Evolutionary conservation across 1,140 invertebrate species (phyloP).

Genomic region (Drosophila malerkotliana): DNA sequence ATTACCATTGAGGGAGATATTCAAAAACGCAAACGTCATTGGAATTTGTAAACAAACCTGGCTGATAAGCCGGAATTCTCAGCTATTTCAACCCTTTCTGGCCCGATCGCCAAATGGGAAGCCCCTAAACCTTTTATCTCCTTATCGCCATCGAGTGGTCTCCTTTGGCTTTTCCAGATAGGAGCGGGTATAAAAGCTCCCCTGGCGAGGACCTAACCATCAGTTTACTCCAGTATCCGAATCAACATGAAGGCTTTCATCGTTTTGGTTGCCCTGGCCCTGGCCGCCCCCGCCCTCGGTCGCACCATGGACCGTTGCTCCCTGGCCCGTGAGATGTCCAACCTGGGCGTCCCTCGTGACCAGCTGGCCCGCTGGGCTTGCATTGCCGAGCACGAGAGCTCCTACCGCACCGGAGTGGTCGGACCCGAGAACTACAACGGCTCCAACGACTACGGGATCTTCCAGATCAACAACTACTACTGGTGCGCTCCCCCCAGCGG

Average conservation of each 20-base stretch:
- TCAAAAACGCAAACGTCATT: constrained; percentile 16
- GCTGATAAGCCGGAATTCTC: constrained; percentile 3
- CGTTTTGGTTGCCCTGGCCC: not conserved
- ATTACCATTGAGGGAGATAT: not conserved
- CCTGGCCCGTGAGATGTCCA: constrained; percentile 3
- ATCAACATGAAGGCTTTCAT: constrained; percentile 4
- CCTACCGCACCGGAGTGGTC: constrained; percentile 1
- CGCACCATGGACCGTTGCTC: constrained; percentile 5
- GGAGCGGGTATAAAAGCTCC: constrained; percentile 7
- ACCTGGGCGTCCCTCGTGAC: not conserved
- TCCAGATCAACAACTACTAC: constrained; percentile 6
- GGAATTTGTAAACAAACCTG: constrained; percentile 38
- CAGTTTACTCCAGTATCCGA: constrained; percentile 1
- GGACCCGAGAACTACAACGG: constrained; percentile 4
- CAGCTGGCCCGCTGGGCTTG: not conserved
- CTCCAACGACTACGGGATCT: constrained; percentile 5
- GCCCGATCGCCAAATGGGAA: constrained; percentile 9
- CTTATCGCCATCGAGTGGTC: constrained; percentile 3
- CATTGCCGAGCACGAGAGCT: constrained; percentile 7
- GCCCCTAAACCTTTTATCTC: constrained; percentile 23
- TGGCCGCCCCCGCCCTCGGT: not conserved
- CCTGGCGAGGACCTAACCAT: not conserved
- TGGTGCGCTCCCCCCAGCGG: constrained; percentile 3
- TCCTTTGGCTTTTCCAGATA: not conserved
- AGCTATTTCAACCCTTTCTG: constrained; percentile 4